Percentiles rank a stretch among this genome's conserved stretches.
phyloP scores from a whole-genome alignment of 2,797 vertebrate species.

The Petrocephalus sullivani region DNA sequence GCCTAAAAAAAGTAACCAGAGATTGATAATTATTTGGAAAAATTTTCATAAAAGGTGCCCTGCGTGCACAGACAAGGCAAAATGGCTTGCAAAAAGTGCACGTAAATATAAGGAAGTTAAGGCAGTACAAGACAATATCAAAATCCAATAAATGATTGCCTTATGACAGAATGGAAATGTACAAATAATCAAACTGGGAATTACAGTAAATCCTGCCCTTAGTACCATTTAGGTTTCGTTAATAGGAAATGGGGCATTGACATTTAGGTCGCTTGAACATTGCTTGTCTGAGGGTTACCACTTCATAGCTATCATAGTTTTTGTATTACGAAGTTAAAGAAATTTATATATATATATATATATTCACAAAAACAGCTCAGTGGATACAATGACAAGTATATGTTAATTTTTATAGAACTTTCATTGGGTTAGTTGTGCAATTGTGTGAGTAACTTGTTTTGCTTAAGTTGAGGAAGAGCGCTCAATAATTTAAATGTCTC shows the following conservation, averaged over 20 bases:
- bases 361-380: constrained; percentile 52
- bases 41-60: constrained; percentile 33
- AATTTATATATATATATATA: neutral
- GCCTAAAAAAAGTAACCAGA: constrained; percentile 54
- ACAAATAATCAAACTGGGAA: constrained; percentile 28
- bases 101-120: constrained; percentile 42
- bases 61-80: constrained; percentile 19
- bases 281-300: constrained; percentile 36
- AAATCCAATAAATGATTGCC: constrained; percentile 30
- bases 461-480: neutral
- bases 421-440: constrained; percentile 30
- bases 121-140: constrained; percentile 54
- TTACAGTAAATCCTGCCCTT: constrained; percentile 38
- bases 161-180: constrained; percentile 30
- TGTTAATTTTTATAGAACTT: constrained; percentile 14
- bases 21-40: constrained; percentile 47
- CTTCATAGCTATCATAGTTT: constrained; percentile 51
- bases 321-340: constrained; percentile 20
- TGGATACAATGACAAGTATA: constrained; percentile 37
- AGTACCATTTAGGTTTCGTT: constrained; percentile 50
- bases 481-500: constrained; percentile 27
- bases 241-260: constrained; percentile 31
- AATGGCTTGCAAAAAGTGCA: constrained; percentile 21
- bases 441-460: constrained; percentile 23
- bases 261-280: constrained; percentile 33